These are phyloP conservation scores for Acestrorhynchus altus DNA, from an alignment of 2,797 vertebrate species.

Conservation along the genomic window DNA sequence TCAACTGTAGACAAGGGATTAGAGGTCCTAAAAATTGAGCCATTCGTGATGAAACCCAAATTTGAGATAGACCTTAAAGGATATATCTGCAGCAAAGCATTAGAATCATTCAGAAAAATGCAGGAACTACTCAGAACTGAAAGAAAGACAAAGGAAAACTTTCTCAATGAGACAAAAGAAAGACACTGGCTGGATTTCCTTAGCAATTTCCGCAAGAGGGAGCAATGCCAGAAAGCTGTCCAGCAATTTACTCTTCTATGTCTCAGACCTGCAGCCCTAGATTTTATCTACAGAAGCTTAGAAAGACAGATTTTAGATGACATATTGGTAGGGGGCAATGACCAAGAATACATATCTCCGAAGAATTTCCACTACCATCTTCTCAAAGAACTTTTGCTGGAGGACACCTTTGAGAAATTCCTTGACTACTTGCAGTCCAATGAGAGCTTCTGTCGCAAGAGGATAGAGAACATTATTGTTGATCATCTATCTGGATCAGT, in stretches of 20 bases:
- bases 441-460: conserved; percentile 65
- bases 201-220: conserved; percentile 72
- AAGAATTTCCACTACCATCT: conserved; percentile 67
- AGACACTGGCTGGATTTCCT: conserved; percentile 67
- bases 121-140: conserved; percentile 59
- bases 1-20: conserved; percentile 71
- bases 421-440: conserved; percentile 68
- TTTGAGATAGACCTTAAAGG: conserved; percentile 79
- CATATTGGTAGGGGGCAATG: conserved; percentile 58
- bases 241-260: conserved; percentile 67
- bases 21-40: conserved; percentile 63
- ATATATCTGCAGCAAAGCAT: conserved; percentile 71
- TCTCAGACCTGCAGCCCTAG: conserved; percentile 68
- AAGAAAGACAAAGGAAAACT: conserved; percentile 64
- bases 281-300: conserved; percentile 69
- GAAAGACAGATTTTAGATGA: conserved; percentile 65
- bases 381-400: conserved; percentile 70
- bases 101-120: conserved; percentile 72
- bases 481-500: conserved; percentile 63
- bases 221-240: conserved; percentile 72
- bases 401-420: conserved; percentile 72
- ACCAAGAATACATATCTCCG: conserved; percentile 59
- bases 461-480: conserved; percentile 65
- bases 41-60: conserved; percentile 62
- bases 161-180: conserved; percentile 64